Conservation (phyloP, 1,140 invertebrate species). For the Zaprionus tsacasi region DNA sequence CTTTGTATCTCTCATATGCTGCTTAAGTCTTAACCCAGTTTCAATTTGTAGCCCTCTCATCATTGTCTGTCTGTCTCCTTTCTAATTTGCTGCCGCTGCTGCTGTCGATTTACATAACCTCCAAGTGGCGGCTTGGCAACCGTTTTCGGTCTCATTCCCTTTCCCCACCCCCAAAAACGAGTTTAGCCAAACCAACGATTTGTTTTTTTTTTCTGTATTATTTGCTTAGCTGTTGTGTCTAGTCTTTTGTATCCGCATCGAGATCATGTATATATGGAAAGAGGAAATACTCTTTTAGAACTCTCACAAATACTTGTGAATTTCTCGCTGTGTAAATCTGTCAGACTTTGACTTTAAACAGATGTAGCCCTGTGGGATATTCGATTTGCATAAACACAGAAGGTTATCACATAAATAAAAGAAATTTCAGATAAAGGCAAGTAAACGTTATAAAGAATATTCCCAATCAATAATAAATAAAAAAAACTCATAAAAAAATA, state of each 20-base stretch:
- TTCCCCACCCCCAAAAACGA: constrained; percentile 41
- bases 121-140: constrained; percentile 50
- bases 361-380: not conserved
- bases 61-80: constrained; percentile 72
- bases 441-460: not conserved
- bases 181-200: constrained; percentile 37
- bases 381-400: not conserved
- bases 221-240: constrained; percentile 53
- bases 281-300: not conserved
- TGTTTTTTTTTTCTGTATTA: constrained; percentile 7
- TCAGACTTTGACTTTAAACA: not conserved
- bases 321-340: too few species aligned
- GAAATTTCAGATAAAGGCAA: not conserved
- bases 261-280: constrained; percentile 13
- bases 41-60: constrained; percentile 52
- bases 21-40: constrained; percentile 57
- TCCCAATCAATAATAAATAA: too few species aligned
- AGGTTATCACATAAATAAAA: not conserved
- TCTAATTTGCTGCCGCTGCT: constrained; percentile 57
- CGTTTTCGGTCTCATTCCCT: not conserved
- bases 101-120: constrained; percentile 69
- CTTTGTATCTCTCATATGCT: constrained; percentile 8
- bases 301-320: not conserved
- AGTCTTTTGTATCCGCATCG: constrained; percentile 1
- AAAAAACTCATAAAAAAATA: too few species aligned